These are phyloP conservation scores for Sardina pilchardus DNA, from an alignment of 2,113 vertebrate genomes.

Conservation along the genomic window DNA sequence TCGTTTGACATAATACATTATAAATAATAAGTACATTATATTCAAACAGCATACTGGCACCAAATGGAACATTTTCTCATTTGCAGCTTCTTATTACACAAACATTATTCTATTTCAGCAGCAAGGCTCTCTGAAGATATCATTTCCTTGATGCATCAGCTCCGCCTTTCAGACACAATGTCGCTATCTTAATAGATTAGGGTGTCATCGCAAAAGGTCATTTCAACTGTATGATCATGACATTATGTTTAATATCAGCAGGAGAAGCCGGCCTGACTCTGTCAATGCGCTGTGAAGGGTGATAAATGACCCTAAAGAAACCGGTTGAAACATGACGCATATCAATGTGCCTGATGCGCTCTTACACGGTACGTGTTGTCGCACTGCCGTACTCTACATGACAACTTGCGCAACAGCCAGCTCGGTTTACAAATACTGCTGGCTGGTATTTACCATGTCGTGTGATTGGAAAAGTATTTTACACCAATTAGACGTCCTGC, in stretches of 20 bases:
- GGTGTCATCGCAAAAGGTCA: not conserved
- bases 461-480: not conserved
- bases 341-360: not conserved
- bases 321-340: not conserved
- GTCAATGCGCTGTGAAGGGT: not conserved
- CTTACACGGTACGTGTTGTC: not conserved
- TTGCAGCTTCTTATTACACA: not conserved
- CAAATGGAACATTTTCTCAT: not conserved
- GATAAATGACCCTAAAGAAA: not conserved
- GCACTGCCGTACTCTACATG: not conserved
- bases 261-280: not conserved
- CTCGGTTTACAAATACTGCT: not conserved
- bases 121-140: not conserved
- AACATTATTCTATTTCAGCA: not conserved
- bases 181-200: not conserved
- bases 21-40: not conserved
- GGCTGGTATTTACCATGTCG: not conserved
- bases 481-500: not conserved
- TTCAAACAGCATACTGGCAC: not conserved
- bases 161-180: not conserved
- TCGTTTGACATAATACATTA: too few relatives aligned
- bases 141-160: not conserved
- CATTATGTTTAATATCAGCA: conserved; percentile 5
- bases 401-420: not conserved
- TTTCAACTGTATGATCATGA: conserved; percentile 1